phyloP scores from a whole-genome alignment of 1,140 invertebrate species.

The Trichonephila clavata region DNA sequence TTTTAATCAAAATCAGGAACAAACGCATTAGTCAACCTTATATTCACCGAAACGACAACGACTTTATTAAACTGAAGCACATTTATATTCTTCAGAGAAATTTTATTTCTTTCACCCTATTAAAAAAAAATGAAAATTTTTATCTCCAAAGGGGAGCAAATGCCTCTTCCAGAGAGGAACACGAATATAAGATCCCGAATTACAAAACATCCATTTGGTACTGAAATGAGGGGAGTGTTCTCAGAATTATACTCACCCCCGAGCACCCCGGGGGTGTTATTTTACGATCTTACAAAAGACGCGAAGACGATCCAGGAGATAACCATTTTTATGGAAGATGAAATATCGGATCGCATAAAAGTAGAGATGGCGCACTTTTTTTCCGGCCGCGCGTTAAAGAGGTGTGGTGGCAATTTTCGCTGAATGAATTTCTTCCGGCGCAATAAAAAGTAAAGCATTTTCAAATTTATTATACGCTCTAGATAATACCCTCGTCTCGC shows the following conservation, averaged over 20 bases:
- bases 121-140: too few species aligned
- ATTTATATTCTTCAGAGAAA: too few species aligned
- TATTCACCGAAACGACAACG: too few species aligned
- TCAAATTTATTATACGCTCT: slow-evolving; percentile 38
- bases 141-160: too few species aligned
- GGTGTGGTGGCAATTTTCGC: slow-evolving; percentile 24
- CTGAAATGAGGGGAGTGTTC: background rate
- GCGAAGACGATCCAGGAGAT: slow-evolving; percentile 6
- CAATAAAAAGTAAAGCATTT: slow-evolving; percentile 60
- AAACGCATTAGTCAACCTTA: too few species aligned
- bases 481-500: background rate
- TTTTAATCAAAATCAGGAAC: too few species aligned
- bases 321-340: slow-evolving; percentile 23
- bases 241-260: background rate
- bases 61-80: too few species aligned
- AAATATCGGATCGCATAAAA: slow-evolving; percentile 48
- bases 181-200: background rate
- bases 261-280: slow-evolving; percentile 21
- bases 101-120: too few species aligned
- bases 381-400: background rate
- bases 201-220: background rate
- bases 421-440: slow-evolving; percentile 51
- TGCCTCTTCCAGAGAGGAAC: too few species aligned
- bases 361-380: background rate
- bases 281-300: slow-evolving; percentile 39